Base-by-base conservation (phyloP, 2,888 invertebrate genomes). In the Linyphia triangularis region DNA sequence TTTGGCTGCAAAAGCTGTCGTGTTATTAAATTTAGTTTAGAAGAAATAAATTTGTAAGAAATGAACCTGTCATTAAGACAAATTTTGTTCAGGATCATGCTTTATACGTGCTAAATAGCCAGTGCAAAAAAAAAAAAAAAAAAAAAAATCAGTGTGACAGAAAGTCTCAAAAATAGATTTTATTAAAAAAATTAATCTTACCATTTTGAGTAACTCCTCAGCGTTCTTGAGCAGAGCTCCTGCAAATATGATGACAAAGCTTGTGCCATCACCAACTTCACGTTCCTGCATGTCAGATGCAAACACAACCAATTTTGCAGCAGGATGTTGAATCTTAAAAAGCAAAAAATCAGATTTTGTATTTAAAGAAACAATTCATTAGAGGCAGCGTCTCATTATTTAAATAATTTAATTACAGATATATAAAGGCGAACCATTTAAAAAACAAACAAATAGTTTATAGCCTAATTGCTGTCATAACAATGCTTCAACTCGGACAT, bases 191-290 rank as follows among this genome's bases (percentile, higher is more conserved):
- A 22, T 16, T 83, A 43, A 70, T 28, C 91, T 91, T 92, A 95
- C 95, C 94, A 99, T 95, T 90, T 97, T 95, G 51, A 99, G 94
- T 10, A 99, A 94, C 91, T 98, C 97, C 92, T 98, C 98, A 0
- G 99, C 98, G 88, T 95, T 95, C 93, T 98, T 97, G 7, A 99
- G 94, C 22, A 99, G 94, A 69, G 98, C 96, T 33, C 99, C 99
- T 90, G 97, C 97, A 81, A 99, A 94, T 10, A 99, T 96, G 69
- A 99, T 96, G 7, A 99, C 98, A 93, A 98, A 98, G 93, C 99
- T 99, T 10, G 99, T 99, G 84, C 99, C 99, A 94, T 99, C 99
- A 5, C 99, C 99, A 88, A 98, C 96, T 94, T 99, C 99, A 90
- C 97, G 95, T 93, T 99, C 99, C 93, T 99, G 99, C 97, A 99